These are phyloP conservation scores for Myotis yumanensis DNA, from an alignment of 2,113 vertebrate species.

Conservation along the genomic window DNA sequence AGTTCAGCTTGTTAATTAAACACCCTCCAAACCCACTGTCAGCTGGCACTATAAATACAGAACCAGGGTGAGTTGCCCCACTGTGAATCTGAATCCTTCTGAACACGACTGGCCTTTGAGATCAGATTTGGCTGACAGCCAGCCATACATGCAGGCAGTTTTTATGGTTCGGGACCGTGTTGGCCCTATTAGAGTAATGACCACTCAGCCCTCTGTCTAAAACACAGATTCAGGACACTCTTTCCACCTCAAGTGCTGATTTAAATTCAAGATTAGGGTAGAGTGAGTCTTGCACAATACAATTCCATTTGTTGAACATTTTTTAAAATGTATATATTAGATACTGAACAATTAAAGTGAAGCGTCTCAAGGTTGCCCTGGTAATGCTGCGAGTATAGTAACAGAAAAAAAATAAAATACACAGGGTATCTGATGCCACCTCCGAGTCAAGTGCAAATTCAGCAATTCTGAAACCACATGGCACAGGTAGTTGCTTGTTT, in stretches of 20 bases:
- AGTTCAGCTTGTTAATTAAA: constrained; percentile 27
- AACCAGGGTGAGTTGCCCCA: constrained; percentile 60
- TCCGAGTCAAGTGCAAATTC: constrained; percentile 56
- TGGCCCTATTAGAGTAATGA: constrained; percentile 46
- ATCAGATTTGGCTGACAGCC: constrained; percentile 31
- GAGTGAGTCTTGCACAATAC: constrained; percentile 78
- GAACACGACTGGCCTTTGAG: not conserved
- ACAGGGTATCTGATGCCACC: constrained; percentile 77
- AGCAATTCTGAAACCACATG: constrained; percentile 52
- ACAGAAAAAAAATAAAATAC: constrained; percentile 49
- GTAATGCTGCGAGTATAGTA: constrained; percentile 71
- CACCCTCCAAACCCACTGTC: constrained; percentile 18
- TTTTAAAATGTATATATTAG: constrained; percentile 77
- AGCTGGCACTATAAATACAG: constrained; percentile 32
- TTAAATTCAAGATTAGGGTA: constrained; percentile 75
- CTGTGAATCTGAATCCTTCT: constrained; percentile 55
- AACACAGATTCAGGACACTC: constrained; percentile 69
- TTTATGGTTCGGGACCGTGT: constrained; percentile 31
- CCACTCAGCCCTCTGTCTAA: constrained; percentile 61
- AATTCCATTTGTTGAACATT: constrained; percentile 71
- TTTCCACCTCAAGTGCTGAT: constrained; percentile 77
- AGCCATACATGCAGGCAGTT: not conserved
- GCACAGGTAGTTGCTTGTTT: not conserved
- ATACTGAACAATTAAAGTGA: constrained; percentile 71
- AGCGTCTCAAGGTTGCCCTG: constrained; percentile 74